Conservation (phyloP, 2,113 vertebrate genomes). For the Cynopterus brachyotis region DNA sequence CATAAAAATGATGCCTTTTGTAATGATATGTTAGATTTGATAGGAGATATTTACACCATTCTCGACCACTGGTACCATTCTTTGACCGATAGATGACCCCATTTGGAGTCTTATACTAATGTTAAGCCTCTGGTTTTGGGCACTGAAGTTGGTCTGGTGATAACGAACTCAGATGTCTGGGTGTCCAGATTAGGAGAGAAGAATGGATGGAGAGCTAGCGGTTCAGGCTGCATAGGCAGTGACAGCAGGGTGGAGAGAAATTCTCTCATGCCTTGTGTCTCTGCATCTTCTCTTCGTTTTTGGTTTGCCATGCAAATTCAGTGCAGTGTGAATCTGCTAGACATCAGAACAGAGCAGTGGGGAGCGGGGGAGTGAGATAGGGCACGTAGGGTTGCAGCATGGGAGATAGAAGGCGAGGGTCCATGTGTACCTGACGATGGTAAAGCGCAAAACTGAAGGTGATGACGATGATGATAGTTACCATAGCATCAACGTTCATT, state of each 20-base stretch:
- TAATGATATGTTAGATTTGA: not conserved
- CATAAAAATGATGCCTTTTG: not conserved
- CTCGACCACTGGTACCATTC: not conserved
- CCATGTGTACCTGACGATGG: rapidly evolving
- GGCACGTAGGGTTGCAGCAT: rapidly evolving
- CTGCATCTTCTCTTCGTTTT: not conserved
- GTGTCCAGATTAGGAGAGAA: not conserved
- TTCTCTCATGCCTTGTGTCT: not conserved
- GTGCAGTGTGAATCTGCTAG: not conserved
- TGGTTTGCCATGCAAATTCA: not conserved
- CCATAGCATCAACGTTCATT: rapidly evolving
- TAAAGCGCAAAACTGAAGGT: too few species aligned
- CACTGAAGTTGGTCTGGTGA: not conserved
- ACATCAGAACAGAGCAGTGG: not conserved
- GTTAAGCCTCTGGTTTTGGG: not conserved
- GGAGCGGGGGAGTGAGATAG: not conserved
- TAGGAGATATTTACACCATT: not conserved
- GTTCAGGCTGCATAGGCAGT: not conserved
- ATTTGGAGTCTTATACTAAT: not conserved
- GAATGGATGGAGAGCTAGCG: not conserved
- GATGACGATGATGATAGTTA: not conserved
- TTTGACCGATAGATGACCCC: not conserved
- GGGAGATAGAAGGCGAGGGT: not conserved
- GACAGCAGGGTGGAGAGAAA: not conserved
- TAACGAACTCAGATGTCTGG: not conserved